Conservation (phyloP, 2,113 vertebrate genomes). For the Rhinolophus ferrumequinum region DNA sequence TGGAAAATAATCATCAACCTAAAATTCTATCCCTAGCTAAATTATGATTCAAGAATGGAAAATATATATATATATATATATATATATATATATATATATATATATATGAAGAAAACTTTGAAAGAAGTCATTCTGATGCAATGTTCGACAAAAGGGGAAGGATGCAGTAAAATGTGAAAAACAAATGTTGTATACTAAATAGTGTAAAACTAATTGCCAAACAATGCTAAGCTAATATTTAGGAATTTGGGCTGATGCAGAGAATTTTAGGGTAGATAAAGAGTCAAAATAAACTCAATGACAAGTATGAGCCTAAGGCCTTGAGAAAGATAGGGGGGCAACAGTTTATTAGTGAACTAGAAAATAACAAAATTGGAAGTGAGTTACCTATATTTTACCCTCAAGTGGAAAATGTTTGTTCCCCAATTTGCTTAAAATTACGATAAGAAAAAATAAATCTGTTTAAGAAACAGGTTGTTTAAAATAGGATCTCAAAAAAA, state of each 20-base stretch:
- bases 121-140: background rate
- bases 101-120: background rate
- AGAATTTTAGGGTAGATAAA: background rate
- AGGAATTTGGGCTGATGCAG: background rate
- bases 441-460: background rate
- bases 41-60: background rate
- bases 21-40: background rate
- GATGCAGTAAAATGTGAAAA: background rate
- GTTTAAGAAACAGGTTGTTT: background rate
- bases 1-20: background rate
- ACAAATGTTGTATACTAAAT: background rate
- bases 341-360: background rate
- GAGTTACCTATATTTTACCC: background rate
- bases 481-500: background rate
- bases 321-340: background rate
- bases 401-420: background rate
- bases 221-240: background rate
- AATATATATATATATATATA: background rate
- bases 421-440: background rate
- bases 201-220: background rate
- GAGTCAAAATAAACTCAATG: background rate
- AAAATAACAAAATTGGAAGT: background rate
- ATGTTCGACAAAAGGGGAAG: background rate
- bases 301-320: background rate
- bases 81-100: too few relatives aligned